Percentiles rank a stretch among this genome's conserved stretches.
phyloP scores from a whole-genome alignment of 1,140 invertebrate species.

The Lysiphlebus fabarum region DNA sequence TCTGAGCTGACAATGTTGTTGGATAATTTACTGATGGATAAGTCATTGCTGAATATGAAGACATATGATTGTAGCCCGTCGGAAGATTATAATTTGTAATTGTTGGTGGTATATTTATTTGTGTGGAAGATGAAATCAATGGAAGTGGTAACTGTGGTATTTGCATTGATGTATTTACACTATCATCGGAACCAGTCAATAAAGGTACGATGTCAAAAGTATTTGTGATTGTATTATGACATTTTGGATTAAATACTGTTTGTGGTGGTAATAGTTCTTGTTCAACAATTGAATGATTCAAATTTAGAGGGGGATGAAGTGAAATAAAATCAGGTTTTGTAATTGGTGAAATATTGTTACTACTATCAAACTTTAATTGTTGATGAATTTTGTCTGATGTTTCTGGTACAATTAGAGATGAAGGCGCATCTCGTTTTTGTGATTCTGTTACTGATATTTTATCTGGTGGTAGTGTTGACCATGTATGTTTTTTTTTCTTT shows the following conservation, averaged over 20 bases:
- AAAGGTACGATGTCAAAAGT: too few relatives aligned
- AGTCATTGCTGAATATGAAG: slow-evolving; percentile 8
- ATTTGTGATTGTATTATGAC: not conserved
- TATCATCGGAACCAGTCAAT: not conserved
- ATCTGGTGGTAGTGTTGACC: too few relatives aligned
- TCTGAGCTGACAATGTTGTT: slow-evolving; percentile 19
- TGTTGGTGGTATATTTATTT: slow-evolving; percentile 27
- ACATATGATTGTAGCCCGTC: not conserved
- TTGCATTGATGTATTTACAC: slow-evolving; percentile 10
- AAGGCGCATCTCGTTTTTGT: slow-evolving; percentile 1
- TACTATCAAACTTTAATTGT: slow-evolving; percentile 12
- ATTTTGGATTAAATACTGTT: slow-evolving; percentile 26
- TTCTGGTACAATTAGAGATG: not conserved
- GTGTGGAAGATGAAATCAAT: slow-evolving; percentile 20
- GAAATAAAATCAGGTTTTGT: not conserved
- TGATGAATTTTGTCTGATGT: slow-evolving; percentile 7
- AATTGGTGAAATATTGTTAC: not conserved
- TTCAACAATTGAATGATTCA: not conserved
- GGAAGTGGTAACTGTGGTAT: slow-evolving; percentile 15
- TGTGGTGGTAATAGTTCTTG: slow-evolving; percentile 20
- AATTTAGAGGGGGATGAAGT: not conserved
- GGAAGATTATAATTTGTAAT: slow-evolving; percentile 12
- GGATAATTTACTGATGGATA: slow-evolving; percentile 20
- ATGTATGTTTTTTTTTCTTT: too few relatives aligned
- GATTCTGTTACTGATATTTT: too few relatives aligned